A percentile compares a stretch with the other conserved stretches of the same genome.
Conservation (phyloP, 92 coral and sea anemone genomes). For the Umimayanthus chanpuru region DNA sequence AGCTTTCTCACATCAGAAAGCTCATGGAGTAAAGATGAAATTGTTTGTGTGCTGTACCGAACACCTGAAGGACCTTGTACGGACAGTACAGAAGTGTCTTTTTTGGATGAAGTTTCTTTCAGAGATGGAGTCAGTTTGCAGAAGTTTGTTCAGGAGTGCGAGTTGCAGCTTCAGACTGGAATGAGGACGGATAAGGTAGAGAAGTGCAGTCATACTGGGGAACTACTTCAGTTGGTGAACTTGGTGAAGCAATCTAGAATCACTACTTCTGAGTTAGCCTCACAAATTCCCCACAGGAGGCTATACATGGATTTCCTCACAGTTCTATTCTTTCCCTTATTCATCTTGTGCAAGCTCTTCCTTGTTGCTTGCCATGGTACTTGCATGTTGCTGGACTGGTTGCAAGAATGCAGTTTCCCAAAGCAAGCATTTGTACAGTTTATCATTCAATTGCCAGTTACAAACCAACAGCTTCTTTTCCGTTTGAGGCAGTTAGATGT, state of each 20-base stretch:
- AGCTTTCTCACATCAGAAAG: background rate
- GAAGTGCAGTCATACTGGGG: background rate
- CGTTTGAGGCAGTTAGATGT: conserved; percentile 20
- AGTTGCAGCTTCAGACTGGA: background rate
- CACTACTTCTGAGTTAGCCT: background rate
- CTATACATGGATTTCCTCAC: background rate
- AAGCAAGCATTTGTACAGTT: conserved; percentile 19
- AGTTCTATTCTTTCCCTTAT: background rate
- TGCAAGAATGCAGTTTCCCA: conserved; percentile 20
- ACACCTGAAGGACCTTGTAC: background rate
- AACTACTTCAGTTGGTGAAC: background rate
- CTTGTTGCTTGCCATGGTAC: conserved; percentile 7
- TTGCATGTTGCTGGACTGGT: conserved; percentile 16
- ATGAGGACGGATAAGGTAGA: background rate
- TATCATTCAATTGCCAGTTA: conserved; percentile 9
- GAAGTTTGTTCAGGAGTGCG: conserved; percentile 1
- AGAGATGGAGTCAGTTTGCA: background rate
- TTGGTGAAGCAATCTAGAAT: background rate
- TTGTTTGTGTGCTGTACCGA: conserved; percentile 12
- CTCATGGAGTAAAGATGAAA: background rate
- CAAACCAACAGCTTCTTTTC: conserved; percentile 5
- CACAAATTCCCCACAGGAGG: background rate
- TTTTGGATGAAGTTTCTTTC: background rate
- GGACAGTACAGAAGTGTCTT: background rate
- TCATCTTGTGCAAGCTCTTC: background rate